Conservation (phyloP, 2,113 vertebrate species). For the Poeciliopsis occidentalis region DNA sequence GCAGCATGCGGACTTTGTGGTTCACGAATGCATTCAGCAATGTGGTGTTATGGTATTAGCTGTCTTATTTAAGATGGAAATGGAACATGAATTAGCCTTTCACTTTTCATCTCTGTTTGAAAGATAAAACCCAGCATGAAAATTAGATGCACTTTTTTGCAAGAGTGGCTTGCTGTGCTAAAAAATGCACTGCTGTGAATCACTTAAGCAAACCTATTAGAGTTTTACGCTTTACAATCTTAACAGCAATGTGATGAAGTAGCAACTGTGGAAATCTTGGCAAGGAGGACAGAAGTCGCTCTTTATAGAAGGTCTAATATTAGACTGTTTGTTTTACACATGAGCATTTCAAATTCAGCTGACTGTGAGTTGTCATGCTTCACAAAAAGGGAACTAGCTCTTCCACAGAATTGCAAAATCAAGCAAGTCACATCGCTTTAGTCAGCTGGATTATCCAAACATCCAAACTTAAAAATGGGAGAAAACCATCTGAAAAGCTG, state of each 20-base stretch:
- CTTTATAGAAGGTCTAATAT: conserved; percentile 43
- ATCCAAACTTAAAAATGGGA: conserved; percentile 9
- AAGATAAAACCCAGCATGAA: not conserved
- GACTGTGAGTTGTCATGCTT: conserved; percentile 60
- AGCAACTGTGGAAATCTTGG: not conserved
- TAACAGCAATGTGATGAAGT: not conserved
- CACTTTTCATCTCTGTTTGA: not conserved
- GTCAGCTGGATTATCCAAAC: conserved; percentile 31
- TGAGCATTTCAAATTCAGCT: conserved; percentile 43
- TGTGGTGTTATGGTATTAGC: conserved; percentile 7
- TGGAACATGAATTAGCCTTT: not conserved
- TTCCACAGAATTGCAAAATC: conserved; percentile 36
- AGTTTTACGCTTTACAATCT: not conserved
- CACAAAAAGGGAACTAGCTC: conserved; percentile 32
- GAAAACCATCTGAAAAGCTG: not conserved
- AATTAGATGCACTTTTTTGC: not conserved
- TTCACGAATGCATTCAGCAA: conserved; percentile 10
- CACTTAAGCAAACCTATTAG: not conserved
- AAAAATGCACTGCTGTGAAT: not conserved
- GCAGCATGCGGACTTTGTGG: conserved; percentile 25
- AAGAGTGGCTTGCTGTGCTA: not conserved
- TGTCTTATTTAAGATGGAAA: not conserved
- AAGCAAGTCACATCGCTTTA: conserved; percentile 19
- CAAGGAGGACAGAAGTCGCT: not conserved
- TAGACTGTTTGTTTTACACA: conserved; percentile 26